Conservation (phyloP, 2,797 vertebrate genomes). For the Huso huso region DNA sequence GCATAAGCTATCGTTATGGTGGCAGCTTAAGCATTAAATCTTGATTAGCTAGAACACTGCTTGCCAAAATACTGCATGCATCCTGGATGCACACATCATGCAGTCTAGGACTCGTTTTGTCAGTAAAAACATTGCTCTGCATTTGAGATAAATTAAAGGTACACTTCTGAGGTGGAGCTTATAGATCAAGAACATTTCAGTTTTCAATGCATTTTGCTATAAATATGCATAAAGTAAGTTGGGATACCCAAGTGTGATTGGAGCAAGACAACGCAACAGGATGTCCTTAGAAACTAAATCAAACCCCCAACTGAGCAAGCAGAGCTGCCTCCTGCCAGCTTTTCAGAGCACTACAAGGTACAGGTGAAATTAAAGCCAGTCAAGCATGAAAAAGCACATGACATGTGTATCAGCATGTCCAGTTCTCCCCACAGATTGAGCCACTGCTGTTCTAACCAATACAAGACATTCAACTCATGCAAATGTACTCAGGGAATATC, state of each 20-base stretch:
- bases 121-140: too few species aligned
- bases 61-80: constrained; percentile 23
- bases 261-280: too few species aligned
- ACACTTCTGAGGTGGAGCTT: too few species aligned
- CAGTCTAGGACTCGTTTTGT: not conserved
- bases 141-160: too few species aligned
- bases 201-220: too few species aligned
- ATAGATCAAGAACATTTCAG: too few species aligned
- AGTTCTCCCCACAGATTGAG: constrained; percentile 29
- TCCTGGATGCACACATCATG: constrained; percentile 8
- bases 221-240: too few species aligned
- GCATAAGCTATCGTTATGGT: constrained; percentile 17
- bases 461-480: constrained; percentile 17
- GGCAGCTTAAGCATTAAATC: constrained; percentile 18
- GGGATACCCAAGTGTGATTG: too few species aligned
- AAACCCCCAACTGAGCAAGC: constrained; percentile 4
- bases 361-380: not conserved
- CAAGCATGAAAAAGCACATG: constrained; percentile 37
- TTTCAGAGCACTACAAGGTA: not conserved
- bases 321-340: not conserved
- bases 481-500: not conserved
- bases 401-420: constrained; percentile 30
- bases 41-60: constrained; percentile 21
- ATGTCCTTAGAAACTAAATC: too few species aligned
- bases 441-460: constrained; percentile 45